phyloP scores from a whole-genome alignment of 92 coral and sea anemone species.

The Paramuricea clavata region DNA sequence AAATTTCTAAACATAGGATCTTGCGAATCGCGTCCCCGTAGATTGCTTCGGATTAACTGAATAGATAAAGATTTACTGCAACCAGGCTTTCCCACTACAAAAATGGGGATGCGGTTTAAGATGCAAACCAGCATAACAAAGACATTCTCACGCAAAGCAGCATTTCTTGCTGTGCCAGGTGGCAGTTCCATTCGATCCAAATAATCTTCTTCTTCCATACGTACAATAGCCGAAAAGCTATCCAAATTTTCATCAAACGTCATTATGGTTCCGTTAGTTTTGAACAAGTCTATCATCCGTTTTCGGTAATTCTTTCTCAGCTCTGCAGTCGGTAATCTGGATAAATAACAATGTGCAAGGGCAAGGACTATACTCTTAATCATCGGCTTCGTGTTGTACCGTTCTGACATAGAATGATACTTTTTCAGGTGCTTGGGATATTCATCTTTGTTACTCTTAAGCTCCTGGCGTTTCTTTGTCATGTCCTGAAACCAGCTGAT shows the following conservation, averaged over 20 bases:
- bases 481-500: conserved; percentile 32
- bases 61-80: conserved; percentile 98
- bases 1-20: conserved; percentile 82
- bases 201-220: conserved; percentile 94
- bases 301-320: conserved; percentile 70
- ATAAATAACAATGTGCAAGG: conserved; percentile 48
- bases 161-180: conserved; percentile 92
- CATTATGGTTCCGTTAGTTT: conserved; percentile 23
- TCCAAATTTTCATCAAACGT: neutral
- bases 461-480: conserved; percentile 38
- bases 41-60: conserved; percentile 91
- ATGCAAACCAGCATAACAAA: conserved; percentile 96
- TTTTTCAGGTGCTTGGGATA: neutral
- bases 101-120: conserved; percentile 91
- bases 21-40: conserved; percentile 89
- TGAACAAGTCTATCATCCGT: conserved; percentile 56
- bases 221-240: conserved; percentile 80
- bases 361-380: conserved; percentile 36
- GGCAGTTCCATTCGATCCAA: conserved; percentile 97
- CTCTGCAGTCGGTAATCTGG: conserved; percentile 49
- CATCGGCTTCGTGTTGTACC: neutral
- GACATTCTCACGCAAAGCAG: conserved; percentile 98
- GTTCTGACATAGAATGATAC: neutral
- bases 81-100: conserved; percentile 98
- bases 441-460: neutral